phyloP scores from a whole-genome alignment of 2,113 vertebrate genomes.

The Acanthochromis polyacanthus region DNA sequence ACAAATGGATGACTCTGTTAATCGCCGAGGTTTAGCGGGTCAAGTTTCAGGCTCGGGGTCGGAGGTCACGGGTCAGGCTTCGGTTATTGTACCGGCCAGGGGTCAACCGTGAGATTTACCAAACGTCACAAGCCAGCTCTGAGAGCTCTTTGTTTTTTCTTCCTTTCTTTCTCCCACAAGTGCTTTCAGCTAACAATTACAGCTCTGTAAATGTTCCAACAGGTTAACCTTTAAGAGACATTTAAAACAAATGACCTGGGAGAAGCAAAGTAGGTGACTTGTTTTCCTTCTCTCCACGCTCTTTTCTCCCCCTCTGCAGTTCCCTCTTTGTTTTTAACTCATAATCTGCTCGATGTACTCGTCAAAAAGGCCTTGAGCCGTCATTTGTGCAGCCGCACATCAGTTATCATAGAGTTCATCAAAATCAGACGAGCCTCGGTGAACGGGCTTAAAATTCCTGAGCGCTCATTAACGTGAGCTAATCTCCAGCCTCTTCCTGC shows the following conservation, averaged over 20 bases:
- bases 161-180: slow-evolving; percentile 25
- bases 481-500: slow-evolving; percentile 48
- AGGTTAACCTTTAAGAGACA: slow-evolving; percentile 81
- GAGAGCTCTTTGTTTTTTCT: slow-evolving; percentile 36
- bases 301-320: slow-evolving; percentile 31
- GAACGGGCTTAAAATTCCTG: slow-evolving; percentile 72
- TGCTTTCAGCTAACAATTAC: slow-evolving; percentile 55
- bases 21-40: slow-evolving; percentile 59
- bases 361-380: slow-evolving; percentile 21
- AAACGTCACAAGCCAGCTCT: neutral
- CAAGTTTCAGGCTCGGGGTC: slow-evolving; percentile 68
- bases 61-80: slow-evolving; percentile 53
- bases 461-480: slow-evolving; percentile 66
- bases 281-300: slow-evolving; percentile 37
- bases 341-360: slow-evolving; percentile 18
- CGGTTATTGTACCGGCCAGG: slow-evolving; percentile 33
- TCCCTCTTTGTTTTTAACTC: slow-evolving; percentile 21
- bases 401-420: slow-evolving; percentile 49
- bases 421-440: slow-evolving; percentile 39
- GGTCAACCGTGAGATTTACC: slow-evolving; percentile 57
- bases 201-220: slow-evolving; percentile 77
- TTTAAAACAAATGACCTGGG: slow-evolving; percentile 76
- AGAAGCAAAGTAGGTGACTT: slow-evolving; percentile 40
- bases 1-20: slow-evolving; percentile 69
- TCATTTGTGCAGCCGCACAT: slow-evolving; percentile 25